These are phyloP conservation scores for Apodemus agrarius DNA, from an alignment of 2,797 vertebrate genomes.

Conservation along the genomic window DNA sequence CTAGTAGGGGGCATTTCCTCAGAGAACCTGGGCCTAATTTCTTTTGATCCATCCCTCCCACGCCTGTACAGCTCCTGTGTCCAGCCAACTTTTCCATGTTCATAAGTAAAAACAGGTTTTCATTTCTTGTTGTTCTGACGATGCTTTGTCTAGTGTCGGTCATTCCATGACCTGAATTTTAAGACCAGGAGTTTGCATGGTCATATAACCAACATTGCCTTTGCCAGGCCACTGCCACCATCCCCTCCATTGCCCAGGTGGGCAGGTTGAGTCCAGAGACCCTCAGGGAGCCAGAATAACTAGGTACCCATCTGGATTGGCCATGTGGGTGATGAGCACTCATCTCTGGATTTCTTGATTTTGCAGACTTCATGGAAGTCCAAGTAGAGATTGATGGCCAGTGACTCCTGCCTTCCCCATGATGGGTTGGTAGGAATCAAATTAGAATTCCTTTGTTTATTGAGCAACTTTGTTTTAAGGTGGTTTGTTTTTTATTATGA, in stretches of 20 bases:
- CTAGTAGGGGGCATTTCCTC: conserved; percentile 38
- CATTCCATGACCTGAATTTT: neutral
- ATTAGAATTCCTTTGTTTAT: conserved; percentile 48
- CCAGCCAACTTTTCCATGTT: neutral
- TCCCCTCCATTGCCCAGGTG: neutral
- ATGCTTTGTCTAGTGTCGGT: neutral
- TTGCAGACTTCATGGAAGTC: conserved; percentile 18
- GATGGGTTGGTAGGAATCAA: conserved; percentile 30
- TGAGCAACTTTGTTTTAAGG: neutral
- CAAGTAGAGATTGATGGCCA: neutral
- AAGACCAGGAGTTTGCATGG: neutral
- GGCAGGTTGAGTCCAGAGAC: conserved; percentile 40
- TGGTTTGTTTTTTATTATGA: neutral
- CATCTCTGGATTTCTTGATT: conserved; percentile 33
- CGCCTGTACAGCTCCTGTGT: neutral
- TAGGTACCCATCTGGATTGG: neutral
- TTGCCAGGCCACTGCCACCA: conserved; percentile 46
- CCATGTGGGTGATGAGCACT: conserved; percentile 11
- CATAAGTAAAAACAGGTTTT: conserved; percentile 29
- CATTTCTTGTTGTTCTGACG: neutral
- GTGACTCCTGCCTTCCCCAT: conserved; percentile 15
- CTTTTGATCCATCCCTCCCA: conserved; percentile 7
- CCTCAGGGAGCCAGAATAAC: conserved; percentile 50
- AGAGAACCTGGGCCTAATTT: conserved; percentile 45
- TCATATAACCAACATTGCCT: conserved; percentile 59